Evolutionary conservation across 2,888 invertebrate species (phyloP).

Genomic region (Heteropelma amictum): DNA sequence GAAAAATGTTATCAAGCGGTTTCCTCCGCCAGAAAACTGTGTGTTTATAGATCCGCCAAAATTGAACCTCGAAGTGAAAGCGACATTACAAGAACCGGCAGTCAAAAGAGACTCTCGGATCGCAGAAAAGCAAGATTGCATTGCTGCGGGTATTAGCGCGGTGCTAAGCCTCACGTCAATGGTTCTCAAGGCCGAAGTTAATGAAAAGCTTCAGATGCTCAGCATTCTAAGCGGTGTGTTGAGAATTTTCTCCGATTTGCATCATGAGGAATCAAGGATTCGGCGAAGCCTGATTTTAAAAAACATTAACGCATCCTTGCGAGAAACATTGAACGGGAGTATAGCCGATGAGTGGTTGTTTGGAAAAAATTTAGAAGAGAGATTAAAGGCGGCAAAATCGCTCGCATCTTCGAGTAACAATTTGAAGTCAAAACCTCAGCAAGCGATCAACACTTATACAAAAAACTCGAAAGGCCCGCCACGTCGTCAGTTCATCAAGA

Average conservation of each 20-base stretch:
- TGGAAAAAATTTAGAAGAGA: conserved; percentile 26
- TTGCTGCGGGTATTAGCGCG: conserved; percentile 15
- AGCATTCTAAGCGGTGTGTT: conserved; percentile 9
- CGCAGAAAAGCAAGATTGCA: conserved; percentile 19
- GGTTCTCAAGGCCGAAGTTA: not conserved
- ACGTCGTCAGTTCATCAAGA: not conserved
- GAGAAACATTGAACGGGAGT: conserved; percentile 24
- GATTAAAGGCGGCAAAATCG: conserved; percentile 20
- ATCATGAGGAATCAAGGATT: conserved; percentile 39
- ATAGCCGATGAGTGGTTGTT: conserved; percentile 35
- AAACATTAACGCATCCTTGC: conserved; percentile 24
- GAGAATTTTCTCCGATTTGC: conserved; percentile 33
- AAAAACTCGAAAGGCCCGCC: conserved; percentile 50
- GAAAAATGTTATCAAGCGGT: not conserved
- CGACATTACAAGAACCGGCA: not conserved
- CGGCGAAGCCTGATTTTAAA: conserved; percentile 15
- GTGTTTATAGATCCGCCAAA: conserved; percentile 1
- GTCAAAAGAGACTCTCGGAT: conserved; percentile 19
- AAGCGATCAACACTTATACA: not conserved
- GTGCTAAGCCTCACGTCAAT: not conserved
- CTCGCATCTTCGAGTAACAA: conserved; percentile 16
- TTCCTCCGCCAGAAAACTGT: conserved; percentile 7
- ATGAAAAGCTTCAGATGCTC: not conserved
- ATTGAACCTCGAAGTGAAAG: conserved; percentile 28
- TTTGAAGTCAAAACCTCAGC: conserved; percentile 1